phyloP scores from a whole-genome alignment of 2,797 vertebrate species.

The Sebastes wilsoni region DNA sequence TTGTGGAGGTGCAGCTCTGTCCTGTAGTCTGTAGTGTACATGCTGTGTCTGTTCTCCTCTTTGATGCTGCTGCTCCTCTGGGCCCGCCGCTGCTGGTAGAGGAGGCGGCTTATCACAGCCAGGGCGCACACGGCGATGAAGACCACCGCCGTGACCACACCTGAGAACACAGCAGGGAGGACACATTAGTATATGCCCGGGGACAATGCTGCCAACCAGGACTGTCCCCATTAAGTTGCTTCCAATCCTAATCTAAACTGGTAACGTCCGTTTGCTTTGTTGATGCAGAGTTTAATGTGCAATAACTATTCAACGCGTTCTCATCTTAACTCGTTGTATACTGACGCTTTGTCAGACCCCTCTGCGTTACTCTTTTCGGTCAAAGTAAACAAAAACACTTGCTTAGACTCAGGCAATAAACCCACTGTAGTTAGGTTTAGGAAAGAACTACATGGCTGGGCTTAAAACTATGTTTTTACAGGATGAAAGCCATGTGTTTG shows the following conservation, averaged over 20 bases:
- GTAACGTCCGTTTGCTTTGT: not conserved
- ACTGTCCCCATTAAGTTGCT: not conserved
- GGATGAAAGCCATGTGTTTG: too few species aligned
- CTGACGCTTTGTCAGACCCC: too few species aligned
- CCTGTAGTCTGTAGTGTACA: slow-evolving; percentile 83
- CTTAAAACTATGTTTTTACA: too few species aligned
- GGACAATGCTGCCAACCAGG: not conserved
- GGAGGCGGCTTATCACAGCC: slow-evolving; percentile 89
- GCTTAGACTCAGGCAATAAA: too few species aligned
- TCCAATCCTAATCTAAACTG: not conserved
- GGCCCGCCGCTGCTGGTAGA: slow-evolving; percentile 90
- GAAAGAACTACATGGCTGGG: too few species aligned
- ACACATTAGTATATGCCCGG: not conserved
- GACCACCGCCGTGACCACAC: slow-evolving; percentile 93
- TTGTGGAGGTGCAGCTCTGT: slow-evolving; percentile 91
- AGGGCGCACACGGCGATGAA: slow-evolving; percentile 91
- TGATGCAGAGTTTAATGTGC: not conserved
- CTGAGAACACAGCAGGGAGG: slow-evolving; percentile 70
- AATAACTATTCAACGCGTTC: not conserved
- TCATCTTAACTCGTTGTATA: too few species aligned
- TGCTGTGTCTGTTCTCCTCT: slow-evolving; percentile 86
- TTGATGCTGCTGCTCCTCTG: slow-evolving; percentile 80
- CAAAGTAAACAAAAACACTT: too few species aligned
- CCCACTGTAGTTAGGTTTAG: too few species aligned
- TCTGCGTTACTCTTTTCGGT: too few species aligned